A percentile compares a stretch with the other conserved stretches of the same genome.
These are phyloP conservation scores for Acleris cristana DNA, from an alignment of 2,888 invertebrate genomes.

Conservation along the genomic window DNA sequence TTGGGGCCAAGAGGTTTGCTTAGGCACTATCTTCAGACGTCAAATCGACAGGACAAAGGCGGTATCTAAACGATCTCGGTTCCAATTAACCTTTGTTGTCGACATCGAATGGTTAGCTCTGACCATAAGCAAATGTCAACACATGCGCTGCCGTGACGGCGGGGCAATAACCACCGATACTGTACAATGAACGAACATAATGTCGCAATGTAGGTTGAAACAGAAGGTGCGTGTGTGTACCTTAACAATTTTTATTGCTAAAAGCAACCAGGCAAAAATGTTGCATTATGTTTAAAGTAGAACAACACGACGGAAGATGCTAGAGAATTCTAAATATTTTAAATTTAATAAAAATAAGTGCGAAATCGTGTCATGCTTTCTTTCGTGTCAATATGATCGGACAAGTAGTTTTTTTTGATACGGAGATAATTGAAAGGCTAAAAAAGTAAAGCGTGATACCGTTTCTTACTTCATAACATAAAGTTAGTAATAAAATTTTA, in stretches of 20 bases:
- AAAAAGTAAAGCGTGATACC: no score
- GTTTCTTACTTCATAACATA: neutral
- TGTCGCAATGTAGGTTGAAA: constrained; percentile 37
- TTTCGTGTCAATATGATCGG: no score
- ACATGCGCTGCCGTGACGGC: constrained; percentile 39
- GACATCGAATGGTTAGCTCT: constrained; percentile 17
- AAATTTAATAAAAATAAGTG: no score
- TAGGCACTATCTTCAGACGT: neutral
- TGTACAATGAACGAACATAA: constrained; percentile 46
- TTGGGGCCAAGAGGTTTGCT: neutral
- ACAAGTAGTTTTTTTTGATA: no score
- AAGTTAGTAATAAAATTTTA: neutral
- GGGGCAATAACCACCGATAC: constrained; percentile 55
- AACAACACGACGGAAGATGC: no score
- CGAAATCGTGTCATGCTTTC: no score
- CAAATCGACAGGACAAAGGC: constrained; percentile 17
- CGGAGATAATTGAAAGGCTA: no score
- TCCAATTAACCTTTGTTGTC: constrained; percentile 31
- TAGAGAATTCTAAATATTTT: no score
- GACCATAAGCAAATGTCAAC: constrained; percentile 42
- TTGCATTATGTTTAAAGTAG: no score
- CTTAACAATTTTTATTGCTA: neutral
- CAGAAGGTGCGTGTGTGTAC: constrained; percentile 21
- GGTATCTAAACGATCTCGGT: constrained; percentile 7
- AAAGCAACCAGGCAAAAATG: neutral